phyloP scores from a whole-genome alignment of 1,140 invertebrate species.

The Eumaeus atala region DNA sequence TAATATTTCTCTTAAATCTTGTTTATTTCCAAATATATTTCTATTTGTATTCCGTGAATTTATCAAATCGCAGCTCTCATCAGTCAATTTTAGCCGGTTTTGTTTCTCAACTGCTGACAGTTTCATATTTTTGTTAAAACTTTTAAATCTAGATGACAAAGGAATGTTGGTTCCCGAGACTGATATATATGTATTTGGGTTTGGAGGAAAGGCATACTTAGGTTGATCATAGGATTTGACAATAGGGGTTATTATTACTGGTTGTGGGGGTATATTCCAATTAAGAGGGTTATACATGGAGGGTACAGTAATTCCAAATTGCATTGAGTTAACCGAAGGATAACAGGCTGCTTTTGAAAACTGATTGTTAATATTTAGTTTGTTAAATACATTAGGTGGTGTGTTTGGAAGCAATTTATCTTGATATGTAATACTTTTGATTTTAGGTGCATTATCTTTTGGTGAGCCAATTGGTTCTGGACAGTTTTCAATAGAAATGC shows the following conservation, averaged over 20 bases:
- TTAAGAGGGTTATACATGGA: conserved; percentile 21
- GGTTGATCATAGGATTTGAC: background rate
- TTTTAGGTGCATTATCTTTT: conserved; percentile 17
- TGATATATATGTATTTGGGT: conserved; percentile 11
- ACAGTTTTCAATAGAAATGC: conserved; percentile 25
- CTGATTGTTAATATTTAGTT: conserved; percentile 22
- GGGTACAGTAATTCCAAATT: conserved; percentile 16
- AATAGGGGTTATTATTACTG: conserved; percentile 21
- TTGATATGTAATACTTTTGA: conserved; percentile 5
- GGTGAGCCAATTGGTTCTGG: conserved; percentile 45
- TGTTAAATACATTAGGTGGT: conserved; percentile 20
- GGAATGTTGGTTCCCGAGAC: conserved; percentile 17
- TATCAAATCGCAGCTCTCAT: no score
- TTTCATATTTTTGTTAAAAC: conserved; percentile 3
- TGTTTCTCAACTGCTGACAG: no score
- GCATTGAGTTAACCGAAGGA: conserved; percentile 13
- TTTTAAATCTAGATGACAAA: conserved; percentile 24
- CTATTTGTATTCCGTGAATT: background rate
- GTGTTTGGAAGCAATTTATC: conserved; percentile 7
- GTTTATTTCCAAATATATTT: conserved; percentile 6
- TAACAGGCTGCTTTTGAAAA: conserved; percentile 10
- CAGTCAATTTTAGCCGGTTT: no score
- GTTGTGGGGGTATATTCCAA: conserved; percentile 26
- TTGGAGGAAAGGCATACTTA: background rate
- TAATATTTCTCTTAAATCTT: conserved; percentile 21